phyloP scores from a whole-genome alignment of 2,113 vertebrate species.

The Corythornis vintsioides region DNA sequence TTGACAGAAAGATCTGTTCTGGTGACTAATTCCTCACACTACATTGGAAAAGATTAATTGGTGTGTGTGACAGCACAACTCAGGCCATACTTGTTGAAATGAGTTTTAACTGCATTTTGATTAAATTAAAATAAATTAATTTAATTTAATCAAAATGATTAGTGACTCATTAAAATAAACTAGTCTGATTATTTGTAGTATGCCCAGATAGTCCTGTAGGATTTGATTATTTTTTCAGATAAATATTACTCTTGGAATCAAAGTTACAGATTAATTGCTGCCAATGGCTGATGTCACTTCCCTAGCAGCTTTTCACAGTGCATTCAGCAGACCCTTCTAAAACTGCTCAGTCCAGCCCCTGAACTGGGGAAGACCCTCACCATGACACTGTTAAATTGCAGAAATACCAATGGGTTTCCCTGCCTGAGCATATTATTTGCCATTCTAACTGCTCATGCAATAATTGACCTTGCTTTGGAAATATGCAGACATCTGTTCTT shows the following conservation, averaged over 20 bases:
- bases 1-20: background rate
- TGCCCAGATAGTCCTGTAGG: background rate
- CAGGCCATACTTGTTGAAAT: background rate
- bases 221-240: constrained; percentile 16
- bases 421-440: background rate
- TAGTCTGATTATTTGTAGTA: background rate
- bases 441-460: background rate
- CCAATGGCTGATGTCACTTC: background rate
- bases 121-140: constrained; percentile 2
- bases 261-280: background rate
- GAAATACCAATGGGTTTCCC: background rate
- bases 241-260: constrained; percentile 23
- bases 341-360: background rate
- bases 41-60: background rate
- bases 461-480: background rate
- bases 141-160: background rate
- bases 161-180: constrained; percentile 13
- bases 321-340: background rate
- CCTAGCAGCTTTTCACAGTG: background rate
- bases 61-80: background rate
- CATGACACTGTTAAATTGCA: background rate
- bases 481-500: background rate
- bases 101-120: constrained; percentile 30
- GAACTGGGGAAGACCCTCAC: background rate
- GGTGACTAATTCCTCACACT: background rate